Evolutionary conservation across 64 coral and sea anemone genomes (phyloP).

Genomic region (Exaiptasia diaphana): DNA sequence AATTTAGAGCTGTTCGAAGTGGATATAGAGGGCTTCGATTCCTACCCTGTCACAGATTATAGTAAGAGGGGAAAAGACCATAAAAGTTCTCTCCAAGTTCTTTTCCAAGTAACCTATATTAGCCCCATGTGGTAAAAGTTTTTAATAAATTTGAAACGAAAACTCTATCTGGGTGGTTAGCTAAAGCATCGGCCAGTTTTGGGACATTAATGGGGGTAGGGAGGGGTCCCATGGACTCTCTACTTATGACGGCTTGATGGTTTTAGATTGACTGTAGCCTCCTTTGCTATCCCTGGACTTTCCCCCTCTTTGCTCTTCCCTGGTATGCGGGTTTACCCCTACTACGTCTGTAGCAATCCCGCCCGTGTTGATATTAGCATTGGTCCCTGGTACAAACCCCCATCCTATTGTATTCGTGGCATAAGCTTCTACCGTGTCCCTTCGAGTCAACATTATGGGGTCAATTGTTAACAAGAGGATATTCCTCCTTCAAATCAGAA

Average conservation of each 20-base stretch:
- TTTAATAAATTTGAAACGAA: constrained; percentile 29
- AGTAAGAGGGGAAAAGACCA: no score
- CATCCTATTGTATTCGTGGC: not conserved
- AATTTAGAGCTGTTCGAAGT: no score
- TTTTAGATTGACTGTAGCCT: not conserved
- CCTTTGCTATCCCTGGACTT: not conserved
- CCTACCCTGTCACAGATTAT: no score
- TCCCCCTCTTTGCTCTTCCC: not conserved
- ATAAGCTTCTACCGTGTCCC: not conserved
- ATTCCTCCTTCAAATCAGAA: not conserved
- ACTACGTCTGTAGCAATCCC: not conserved
- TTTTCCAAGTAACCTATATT: constrained; percentile 8
- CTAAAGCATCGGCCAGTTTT: not conserved
- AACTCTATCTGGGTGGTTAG: not conserved
- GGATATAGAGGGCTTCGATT: no score
- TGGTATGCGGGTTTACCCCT: no score
- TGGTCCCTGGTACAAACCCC: not conserved
- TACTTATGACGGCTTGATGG: not conserved
- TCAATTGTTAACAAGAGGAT: constrained; percentile 3
- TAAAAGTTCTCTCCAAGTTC: no score
- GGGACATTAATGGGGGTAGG: constrained; percentile 27
- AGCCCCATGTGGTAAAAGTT: constrained; percentile 20
- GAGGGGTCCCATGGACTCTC: not conserved
- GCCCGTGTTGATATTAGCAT: not conserved
- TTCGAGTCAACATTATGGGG: not conserved